A percentile compares a stretch with the other conserved stretches of the same genome.
Evolutionary conservation across 2,797 vertebrate species (phyloP).

Genomic region (Paratrypauchen microcephalus): DNA sequence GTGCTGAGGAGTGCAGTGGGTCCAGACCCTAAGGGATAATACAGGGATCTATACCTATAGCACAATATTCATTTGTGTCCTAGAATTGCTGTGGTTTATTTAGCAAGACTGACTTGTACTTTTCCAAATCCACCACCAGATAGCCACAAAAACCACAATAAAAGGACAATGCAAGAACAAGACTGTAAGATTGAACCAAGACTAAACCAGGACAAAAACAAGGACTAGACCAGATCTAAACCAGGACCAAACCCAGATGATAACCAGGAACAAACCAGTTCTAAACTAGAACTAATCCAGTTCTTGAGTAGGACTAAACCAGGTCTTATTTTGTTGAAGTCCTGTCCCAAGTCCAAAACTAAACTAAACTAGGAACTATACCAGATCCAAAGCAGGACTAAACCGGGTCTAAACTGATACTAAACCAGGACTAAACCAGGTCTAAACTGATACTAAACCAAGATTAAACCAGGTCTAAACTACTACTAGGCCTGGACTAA

Average conservation of each 20-base stretch:
- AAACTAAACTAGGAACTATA: neutral
- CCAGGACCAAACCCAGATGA: no score
- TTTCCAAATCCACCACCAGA: neutral
- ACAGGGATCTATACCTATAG: no score
- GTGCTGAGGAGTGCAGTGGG: no score
- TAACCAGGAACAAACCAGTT: neutral
- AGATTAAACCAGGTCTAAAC: neutral
- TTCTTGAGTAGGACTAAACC: neutral
- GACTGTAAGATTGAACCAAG: neutral
- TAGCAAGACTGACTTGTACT: no score
- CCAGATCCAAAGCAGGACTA: neutral
- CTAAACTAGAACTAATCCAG: neutral
- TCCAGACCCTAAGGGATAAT: no score
- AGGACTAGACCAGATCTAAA: neutral
- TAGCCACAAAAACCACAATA: constrained; percentile 4
- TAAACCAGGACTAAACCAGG: neutral
- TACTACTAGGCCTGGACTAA: no score
- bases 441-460: neutral
- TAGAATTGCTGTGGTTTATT: no score
- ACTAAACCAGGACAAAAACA: neutral
- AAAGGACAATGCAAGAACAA: neutral
- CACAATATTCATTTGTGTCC: no score
- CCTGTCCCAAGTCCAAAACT: neutral
- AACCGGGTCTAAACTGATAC: neutral
- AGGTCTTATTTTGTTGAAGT: neutral